Conservation (phyloP, 2,113 vertebrate species). For the Cervus canadensis region DNA sequence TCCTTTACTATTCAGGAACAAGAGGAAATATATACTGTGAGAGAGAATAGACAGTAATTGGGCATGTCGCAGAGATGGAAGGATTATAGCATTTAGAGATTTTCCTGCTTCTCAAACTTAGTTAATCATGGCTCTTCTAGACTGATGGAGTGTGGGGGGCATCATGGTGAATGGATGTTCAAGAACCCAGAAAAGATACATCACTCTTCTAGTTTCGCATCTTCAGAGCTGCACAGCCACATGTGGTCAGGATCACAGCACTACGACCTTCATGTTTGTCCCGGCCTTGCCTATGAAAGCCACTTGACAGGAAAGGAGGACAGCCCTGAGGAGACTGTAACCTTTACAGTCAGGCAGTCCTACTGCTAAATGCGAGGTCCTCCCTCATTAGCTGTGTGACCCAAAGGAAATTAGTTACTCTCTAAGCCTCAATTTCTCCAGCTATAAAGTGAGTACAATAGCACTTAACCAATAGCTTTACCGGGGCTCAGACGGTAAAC, state of each 20-base stretch:
- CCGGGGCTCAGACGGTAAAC: background rate
- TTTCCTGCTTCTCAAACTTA: background rate
- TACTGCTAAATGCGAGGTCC: background rate
- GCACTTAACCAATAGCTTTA: background rate
- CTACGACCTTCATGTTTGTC: background rate
- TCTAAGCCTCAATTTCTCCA: background rate
- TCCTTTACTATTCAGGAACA: background rate
- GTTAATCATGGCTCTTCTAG: background rate
- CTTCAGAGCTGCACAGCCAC: background rate
- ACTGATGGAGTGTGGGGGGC: background rate
- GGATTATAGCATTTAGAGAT: background rate
- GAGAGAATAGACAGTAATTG: background rate
- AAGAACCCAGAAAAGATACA: background rate
- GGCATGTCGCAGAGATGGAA: background rate
- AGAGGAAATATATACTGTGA: background rate
- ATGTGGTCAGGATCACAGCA: too few species aligned
- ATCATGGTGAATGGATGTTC: background rate
- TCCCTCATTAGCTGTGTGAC: background rate
- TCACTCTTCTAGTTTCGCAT: background rate
- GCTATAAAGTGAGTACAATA: background rate
- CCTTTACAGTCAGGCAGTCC: background rate
- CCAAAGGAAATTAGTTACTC: background rate
- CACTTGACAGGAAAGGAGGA: fast-evolving
- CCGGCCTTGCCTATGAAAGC: background rate
- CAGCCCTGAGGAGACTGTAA: fast-evolving